phyloP scores from a whole-genome alignment of 1,140 invertebrate genomes.

The Drosophila sturtevanti region DNA sequence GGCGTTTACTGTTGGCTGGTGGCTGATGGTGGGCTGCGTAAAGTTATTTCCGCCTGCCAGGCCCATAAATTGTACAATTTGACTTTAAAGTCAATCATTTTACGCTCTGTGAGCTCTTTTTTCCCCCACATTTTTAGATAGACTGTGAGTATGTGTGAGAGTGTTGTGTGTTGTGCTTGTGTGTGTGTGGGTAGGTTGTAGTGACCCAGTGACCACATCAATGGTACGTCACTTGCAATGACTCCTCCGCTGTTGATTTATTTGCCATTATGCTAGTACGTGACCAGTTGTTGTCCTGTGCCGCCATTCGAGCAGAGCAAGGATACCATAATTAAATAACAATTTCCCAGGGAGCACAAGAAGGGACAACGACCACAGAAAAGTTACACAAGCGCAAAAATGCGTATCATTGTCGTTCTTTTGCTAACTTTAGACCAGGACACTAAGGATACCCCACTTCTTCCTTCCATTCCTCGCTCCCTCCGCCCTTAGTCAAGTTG shows the following conservation, averaged over 20 bases:
- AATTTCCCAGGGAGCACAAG: constrained; percentile 43
- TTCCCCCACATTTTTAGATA: neutral
- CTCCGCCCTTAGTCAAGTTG: neutral
- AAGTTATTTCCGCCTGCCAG: constrained; percentile 46
- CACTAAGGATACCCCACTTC: constrained; percentile 28
- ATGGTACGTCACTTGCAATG: constrained; percentile 43
- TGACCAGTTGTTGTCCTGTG: constrained; percentile 37
- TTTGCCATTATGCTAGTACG: constrained; percentile 58
- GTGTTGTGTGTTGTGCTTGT: neutral
- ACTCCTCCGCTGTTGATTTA: constrained; percentile 62
- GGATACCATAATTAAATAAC: constrained; percentile 68
- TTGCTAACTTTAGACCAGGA: constrained; percentile 1
- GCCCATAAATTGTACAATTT: constrained; percentile 59
- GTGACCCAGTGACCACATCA: constrained; percentile 26
- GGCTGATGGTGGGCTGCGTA: neutral
- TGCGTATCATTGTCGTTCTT: constrained; percentile 16
- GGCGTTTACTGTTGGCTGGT: neutral
- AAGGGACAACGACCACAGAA: constrained; percentile 1
- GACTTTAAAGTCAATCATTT: constrained; percentile 77
- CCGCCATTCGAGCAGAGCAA: constrained; percentile 10
- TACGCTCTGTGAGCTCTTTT: constrained; percentile 10
- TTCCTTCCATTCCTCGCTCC: too few relatives aligned
- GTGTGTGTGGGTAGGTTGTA: neutral
- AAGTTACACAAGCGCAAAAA: constrained; percentile 36
- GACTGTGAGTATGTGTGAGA: neutral